A percentile compares a stretch with the other conserved stretches of the same genome.
Conservation (phyloP, 92 coral and sea anemone genomes). For the Parazoanthus darwini region DNA sequence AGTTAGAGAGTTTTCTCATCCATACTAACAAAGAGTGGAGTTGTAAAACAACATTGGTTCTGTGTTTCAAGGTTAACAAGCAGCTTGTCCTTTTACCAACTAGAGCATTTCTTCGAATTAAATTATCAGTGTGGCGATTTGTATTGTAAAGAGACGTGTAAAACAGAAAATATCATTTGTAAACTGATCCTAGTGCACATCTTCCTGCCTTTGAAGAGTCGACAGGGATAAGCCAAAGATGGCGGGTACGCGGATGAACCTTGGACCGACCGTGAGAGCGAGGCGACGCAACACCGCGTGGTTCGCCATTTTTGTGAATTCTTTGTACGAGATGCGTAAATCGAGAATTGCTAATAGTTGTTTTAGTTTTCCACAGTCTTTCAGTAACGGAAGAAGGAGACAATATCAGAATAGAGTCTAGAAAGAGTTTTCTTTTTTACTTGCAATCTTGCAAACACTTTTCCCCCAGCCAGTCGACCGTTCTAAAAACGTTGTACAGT, state of each 20-base stretch:
- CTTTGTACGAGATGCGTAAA: conserved; percentile 25
- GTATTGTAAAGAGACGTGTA: not conserved
- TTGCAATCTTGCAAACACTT: conserved; percentile 26
- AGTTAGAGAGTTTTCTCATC: not conserved
- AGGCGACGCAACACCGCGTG: not conserved
- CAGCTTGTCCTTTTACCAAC: not conserved
- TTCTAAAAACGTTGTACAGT: conserved; percentile 36
- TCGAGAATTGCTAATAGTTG: conserved; percentile 29
- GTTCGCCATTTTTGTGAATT: conserved; percentile 7
- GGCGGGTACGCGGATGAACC: not conserved
- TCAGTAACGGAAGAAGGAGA: conserved; percentile 26
- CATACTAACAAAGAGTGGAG: not conserved
- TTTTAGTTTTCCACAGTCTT: conserved; percentile 44
- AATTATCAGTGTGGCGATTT: not conserved
- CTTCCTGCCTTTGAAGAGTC: conserved; percentile 31
- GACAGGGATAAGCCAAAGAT: not conserved
- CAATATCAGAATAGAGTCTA: conserved; percentile 10
- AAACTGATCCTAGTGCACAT: not conserved
- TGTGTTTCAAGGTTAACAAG: too few species aligned
- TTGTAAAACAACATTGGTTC: not conserved
- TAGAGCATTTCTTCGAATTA: not conserved
- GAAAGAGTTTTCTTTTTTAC: conserved; percentile 35
- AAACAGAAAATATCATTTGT: too few species aligned
- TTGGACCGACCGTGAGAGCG: not conserved
- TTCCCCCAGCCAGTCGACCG: conserved; percentile 10